These are phyloP conservation scores for Rhadina sibilatrix DNA, from an alignment of 2,113 vertebrate species.

Conservation along the genomic window DNA sequence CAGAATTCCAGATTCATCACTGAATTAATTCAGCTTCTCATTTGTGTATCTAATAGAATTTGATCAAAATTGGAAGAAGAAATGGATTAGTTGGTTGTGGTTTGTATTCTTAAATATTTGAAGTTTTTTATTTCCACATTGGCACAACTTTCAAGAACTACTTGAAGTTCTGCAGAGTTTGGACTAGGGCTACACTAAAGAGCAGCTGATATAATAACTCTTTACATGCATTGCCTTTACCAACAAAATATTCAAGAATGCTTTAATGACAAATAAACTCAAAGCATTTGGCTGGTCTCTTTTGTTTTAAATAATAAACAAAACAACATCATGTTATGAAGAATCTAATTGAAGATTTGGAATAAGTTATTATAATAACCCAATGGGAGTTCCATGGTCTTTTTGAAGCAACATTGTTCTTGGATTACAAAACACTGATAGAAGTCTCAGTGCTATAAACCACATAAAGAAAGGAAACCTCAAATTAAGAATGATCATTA, in stretches of 20 bases:
- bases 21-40: neutral
- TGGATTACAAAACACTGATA: neutral
- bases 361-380: neutral
- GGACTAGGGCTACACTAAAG: neutral
- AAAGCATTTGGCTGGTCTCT: neutral
- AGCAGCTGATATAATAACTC: neutral
- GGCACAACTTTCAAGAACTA: neutral
- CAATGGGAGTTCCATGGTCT: neutral
- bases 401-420: conserved; percentile 9
- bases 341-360: conserved; percentile 2
- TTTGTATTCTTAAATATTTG: neutral
- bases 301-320: neutral
- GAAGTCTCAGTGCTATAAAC: neutral
- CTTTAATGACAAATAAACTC: neutral
- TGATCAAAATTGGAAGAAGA: neutral
- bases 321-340: neutral
- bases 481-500: conserved; percentile 22
- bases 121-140: neutral
- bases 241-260: neutral
- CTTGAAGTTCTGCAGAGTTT: neutral
- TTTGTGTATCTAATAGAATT: neutral
- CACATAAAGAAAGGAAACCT: neutral
- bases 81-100: neutral
- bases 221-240: neutral
- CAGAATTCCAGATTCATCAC: neutral